Evolutionary conservation across 1,140 invertebrate species (phyloP).

Genomic region (Ectropis grisescens): DNA sequence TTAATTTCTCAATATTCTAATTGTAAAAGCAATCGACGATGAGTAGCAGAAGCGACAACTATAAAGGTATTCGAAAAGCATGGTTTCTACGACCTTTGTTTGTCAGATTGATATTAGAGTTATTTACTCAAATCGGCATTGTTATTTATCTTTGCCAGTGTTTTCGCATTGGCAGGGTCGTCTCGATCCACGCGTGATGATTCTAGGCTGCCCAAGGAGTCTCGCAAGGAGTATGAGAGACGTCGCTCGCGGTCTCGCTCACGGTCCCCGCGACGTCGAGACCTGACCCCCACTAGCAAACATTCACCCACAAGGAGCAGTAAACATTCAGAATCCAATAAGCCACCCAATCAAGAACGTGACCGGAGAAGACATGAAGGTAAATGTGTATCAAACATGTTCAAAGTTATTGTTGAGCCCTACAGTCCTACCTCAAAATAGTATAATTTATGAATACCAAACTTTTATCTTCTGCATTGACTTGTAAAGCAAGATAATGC

Average conservation of each 20-base stretch:
- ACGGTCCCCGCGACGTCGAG: too few relatives aligned
- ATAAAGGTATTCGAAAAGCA: conserved; percentile 54
- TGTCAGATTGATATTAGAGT: conserved; percentile 12
- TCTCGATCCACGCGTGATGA: conserved; percentile 70
- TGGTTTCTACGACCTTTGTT: conserved; percentile 12
- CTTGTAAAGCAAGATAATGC: too few relatives aligned
- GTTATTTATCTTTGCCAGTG: conserved; percentile 70
- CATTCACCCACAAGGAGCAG: conserved; percentile 14
- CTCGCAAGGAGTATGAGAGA: conserved; percentile 13
- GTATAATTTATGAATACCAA: too few relatives aligned
- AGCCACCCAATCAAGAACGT: too few relatives aligned
- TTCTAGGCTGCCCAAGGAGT: conserved; percentile 63
- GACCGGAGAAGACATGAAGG: too few relatives aligned
- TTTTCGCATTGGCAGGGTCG: conserved; percentile 70
- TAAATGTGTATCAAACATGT: too few relatives aligned
- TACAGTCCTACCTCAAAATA: too few relatives aligned
- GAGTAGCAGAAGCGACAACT: conserved; percentile 35
- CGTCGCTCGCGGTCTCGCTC: conserved; percentile 35
- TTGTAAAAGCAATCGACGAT: conserved; percentile 19
- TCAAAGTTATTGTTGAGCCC: too few relatives aligned
- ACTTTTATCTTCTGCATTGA: too few relatives aligned
- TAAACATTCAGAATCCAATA: too few relatives aligned
- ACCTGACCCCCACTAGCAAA: too few relatives aligned
- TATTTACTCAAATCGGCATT: conserved; percentile 41
- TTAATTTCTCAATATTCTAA: background rate